phyloP scores from a whole-genome alignment of 2,888 invertebrate genomes.

The Apantesis nais region DNA sequence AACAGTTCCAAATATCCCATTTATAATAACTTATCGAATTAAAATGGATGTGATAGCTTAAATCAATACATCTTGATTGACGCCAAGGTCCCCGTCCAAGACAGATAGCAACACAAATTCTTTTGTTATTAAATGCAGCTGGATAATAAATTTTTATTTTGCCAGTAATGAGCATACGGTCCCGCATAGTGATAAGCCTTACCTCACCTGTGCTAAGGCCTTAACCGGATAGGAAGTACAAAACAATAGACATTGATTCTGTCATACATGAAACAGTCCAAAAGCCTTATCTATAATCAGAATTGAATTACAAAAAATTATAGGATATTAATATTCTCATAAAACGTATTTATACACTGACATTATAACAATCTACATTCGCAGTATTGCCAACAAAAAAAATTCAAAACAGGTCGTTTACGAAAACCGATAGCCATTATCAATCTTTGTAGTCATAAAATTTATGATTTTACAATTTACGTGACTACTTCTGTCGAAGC shows the following conservation, averaged over 20 bases:
- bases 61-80: not conserved
- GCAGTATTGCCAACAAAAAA: constrained; percentile 42
- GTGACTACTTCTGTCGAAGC: constrained; percentile 61
- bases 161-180: not conserved
- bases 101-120: not conserved
- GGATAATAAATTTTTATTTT: not conserved
- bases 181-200: not conserved
- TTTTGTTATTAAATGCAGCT: not conserved
- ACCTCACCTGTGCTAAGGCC: not conserved
- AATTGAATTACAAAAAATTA: constrained; percentile 45
- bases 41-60: not conserved
- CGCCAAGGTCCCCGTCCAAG: not conserved
- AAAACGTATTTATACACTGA: constrained; percentile 47
- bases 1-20: not conserved
- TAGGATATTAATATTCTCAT: constrained; percentile 46
- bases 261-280: constrained; percentile 26
- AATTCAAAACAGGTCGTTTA: constrained; percentile 50
- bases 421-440: constrained; percentile 52
- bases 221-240: constrained; percentile 19
- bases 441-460: constrained; percentile 68
- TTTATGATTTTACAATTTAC: constrained; percentile 65
- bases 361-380: constrained; percentile 47
- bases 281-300: constrained; percentile 39
- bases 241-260: constrained; percentile 22
- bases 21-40: not conserved